These are phyloP conservation scores for Mustelus asterias DNA, from an alignment of 2,113 vertebrate species.

Conservation along the genomic window DNA sequence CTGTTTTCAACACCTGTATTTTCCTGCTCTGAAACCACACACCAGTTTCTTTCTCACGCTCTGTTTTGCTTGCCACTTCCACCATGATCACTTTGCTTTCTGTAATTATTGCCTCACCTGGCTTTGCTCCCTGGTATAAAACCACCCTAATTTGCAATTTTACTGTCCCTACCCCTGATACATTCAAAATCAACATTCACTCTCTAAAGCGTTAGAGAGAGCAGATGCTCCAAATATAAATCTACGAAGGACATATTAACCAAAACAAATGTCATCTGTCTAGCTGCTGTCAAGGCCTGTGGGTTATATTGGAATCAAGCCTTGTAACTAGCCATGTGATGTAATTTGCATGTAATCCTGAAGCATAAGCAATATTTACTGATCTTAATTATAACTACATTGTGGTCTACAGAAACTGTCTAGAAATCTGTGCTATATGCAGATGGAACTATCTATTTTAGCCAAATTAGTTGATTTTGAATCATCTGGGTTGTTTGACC, in stretches of 20 bases:
- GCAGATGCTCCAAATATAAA: not conserved
- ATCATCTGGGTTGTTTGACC: not conserved
- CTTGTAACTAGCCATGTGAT: not conserved
- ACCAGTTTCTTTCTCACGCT: not conserved
- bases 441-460: not conserved
- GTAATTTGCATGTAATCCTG: not conserved
- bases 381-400: not conserved
- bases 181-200: not conserved
- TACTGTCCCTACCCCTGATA: not conserved
- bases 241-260: not conserved
- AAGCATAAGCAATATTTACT: not conserved
- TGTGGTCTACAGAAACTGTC: not conserved
- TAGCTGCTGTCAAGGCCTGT: not conserved
- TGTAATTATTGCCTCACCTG: not conserved
- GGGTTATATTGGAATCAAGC: not conserved
- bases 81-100: not conserved
- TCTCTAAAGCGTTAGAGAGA: not conserved
- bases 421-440: not conserved
- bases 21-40: not conserved
- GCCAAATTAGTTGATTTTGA: not conserved
- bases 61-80: not conserved
- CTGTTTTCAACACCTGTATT: not conserved
- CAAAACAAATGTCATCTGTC: not conserved
- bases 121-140: not conserved
- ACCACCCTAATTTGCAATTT: not conserved